These are phyloP conservation scores for Leptosomus discolor DNA, from an alignment of 2,113 vertebrate species.

Conservation along the genomic window DNA sequence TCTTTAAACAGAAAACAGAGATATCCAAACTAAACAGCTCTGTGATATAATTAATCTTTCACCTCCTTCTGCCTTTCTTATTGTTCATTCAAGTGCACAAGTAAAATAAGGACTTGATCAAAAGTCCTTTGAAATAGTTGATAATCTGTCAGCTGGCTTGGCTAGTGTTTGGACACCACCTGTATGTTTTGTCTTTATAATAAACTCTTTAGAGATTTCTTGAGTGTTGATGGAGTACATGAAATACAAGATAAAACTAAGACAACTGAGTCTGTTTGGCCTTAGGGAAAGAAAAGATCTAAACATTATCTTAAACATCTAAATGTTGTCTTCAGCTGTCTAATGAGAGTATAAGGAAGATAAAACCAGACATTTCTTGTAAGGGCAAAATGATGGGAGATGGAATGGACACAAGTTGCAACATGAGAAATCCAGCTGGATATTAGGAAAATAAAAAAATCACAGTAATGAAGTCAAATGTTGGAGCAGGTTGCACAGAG, in stretches of 20 bases:
- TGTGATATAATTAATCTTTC: background rate
- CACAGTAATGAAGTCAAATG: background rate
- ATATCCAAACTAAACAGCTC: background rate
- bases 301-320: background rate
- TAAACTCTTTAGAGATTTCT: background rate
- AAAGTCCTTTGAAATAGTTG: background rate
- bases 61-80: background rate
- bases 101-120: background rate
- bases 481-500: background rate
- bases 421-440: background rate
- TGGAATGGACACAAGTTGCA: background rate
- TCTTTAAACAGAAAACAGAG: background rate
- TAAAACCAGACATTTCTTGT: background rate
- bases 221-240: background rate
- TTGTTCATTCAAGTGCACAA: background rate
- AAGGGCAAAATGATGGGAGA: background rate
- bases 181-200: background rate
- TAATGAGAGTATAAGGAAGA: background rate
- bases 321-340: background rate
- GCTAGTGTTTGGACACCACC: background rate
- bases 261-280: background rate
- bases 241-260: accelerated
- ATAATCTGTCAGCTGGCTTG: background rate
- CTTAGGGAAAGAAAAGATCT: background rate
- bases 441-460: background rate